Base-by-base conservation (phyloP, 2,113 vertebrate species). In the Syngnathus typhle region DNA sequence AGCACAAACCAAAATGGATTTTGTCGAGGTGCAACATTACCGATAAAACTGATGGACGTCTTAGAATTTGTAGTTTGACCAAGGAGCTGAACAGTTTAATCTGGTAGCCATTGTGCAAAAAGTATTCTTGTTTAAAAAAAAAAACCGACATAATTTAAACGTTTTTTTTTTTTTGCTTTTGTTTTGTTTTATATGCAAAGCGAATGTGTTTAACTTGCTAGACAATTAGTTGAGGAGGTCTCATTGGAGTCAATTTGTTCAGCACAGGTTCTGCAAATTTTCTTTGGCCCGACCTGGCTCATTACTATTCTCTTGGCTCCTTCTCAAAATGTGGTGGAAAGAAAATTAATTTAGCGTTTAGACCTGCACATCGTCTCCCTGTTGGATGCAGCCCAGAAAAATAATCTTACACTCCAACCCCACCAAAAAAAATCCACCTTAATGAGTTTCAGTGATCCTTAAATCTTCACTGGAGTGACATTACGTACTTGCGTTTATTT, bases 181-280 rank as follows among this genome's bases (percentile, higher is more conserved):
- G 41, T 11, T 43, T 12, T 72, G 27, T 32, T 32, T 32, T 56
- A 38, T 54, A 23, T 60, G 5, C 64, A 36, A n/a, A 46, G 11
- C 43, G 16, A 23, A 19, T 51, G 58, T 70, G 15, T 60, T 18
- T 52, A 1, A 60, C 64, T 70, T 75, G 54, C 63, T 8, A 65
- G 56, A 71, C 78, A 79, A 77, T 62, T 62, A 79, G 77, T 80
- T 74, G 76, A 56, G 68, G 65, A 27, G 52, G 77, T 84, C 82
- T 81, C 83, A 67, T 81, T 62, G 79, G 78, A 76, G 76, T 75
- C 80, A 74, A 81, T 87, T 85, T 81, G 71, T 63, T 71, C 62
- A 49, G 66, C 54, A 36, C 41, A 0, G 16, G 60, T 60, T 62
- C 71, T 68, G 69, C 65, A 74, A 44, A 83, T 76, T 64, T 78